Conservation (phyloP, 2,888 invertebrate species). For the Xestia ashworthii region DNA sequence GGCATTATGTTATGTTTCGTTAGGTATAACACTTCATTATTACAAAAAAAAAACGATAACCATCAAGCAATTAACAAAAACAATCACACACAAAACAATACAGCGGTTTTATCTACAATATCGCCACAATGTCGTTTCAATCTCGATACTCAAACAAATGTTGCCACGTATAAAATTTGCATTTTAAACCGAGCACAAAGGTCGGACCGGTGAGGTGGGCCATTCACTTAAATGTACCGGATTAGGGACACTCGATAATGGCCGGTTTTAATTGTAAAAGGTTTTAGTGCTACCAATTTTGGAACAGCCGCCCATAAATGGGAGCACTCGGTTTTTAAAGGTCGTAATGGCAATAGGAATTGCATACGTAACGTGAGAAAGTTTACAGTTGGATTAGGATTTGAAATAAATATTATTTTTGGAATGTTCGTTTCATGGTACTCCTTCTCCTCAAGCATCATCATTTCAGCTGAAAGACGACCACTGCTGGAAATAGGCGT, state of each 20-base stretch:
- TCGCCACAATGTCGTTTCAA: conserved; percentile 49
- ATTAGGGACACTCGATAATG: conserved; percentile 83
- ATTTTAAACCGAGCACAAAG: conserved; percentile 77
- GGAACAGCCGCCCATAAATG: conserved; percentile 62
- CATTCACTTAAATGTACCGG: conserved; percentile 77
- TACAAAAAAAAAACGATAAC: neutral
- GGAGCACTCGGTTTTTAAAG: conserved; percentile 49
- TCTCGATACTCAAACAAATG: conserved; percentile 58
- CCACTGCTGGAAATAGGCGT: no score
- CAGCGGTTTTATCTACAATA: conserved; percentile 10
- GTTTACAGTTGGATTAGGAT: conserved; percentile 4
- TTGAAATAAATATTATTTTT: conserved; percentile 26
- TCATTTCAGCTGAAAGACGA: no score
- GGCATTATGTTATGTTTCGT: no score
- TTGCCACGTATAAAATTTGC: conserved; percentile 71
- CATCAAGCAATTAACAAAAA: conserved; percentile 22
- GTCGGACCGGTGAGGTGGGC: conserved; percentile 77
- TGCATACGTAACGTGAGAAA: conserved; percentile 54
- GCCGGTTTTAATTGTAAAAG: conserved; percentile 80
- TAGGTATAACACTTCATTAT: neutral
- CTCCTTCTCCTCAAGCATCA: no score
- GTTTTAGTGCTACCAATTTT: conserved; percentile 68
- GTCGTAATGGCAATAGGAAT: conserved; percentile 42
- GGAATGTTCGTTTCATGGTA: neutral
- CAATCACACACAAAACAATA: conserved; percentile 15